Evolutionary conservation across 1,140 invertebrate genomes (phyloP).

Genomic region (Drosophila varians): DNA sequence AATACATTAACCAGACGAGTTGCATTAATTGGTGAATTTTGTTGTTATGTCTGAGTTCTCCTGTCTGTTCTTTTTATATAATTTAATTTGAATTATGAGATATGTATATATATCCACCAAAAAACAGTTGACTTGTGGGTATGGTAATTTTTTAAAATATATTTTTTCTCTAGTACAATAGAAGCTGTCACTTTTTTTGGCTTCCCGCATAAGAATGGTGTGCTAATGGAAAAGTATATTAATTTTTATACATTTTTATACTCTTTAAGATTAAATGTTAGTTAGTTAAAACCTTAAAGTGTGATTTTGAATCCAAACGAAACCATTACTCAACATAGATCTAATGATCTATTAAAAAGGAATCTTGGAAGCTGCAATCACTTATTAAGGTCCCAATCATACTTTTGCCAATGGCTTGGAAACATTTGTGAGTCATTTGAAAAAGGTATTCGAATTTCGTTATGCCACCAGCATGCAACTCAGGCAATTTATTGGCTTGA

Average conservation of each 20-base stretch:
- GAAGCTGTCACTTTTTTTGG: conserved; percentile 6
- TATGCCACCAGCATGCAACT: conserved; percentile 28
- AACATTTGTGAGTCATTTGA: conserved; percentile 24
- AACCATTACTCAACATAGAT: neutral
- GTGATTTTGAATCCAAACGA: neutral
- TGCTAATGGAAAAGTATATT: conserved; percentile 5
- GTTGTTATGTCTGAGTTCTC: conserved; percentile 21
- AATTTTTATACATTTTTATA: conserved; percentile 1
- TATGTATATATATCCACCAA: neutral
- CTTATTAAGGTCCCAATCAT: neutral
- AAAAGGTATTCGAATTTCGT: conserved; percentile 46
- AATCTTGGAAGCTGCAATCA: neutral
- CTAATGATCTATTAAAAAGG: neutral
- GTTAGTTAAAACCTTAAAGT: too few relatives aligned
- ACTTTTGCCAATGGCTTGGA: neutral
- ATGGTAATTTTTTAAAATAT: conserved; percentile 49
- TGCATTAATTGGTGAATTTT: conserved; percentile 10
- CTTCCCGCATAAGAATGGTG: neutral
- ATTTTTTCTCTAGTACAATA: conserved; percentile 7
- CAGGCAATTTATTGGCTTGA: conserved; percentile 40
- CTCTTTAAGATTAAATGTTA: conserved; percentile 9
- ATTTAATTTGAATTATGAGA: conserved; percentile 6
- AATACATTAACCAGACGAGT: conserved; percentile 16
- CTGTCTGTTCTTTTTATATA: neutral
- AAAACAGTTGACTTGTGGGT: conserved; percentile 38